A percentile compares a stretch with the other conserved stretches of the same genome.
phyloP scores from a whole-genome alignment of 2,888 invertebrate genomes.

The Barypeithes pellucidus region DNA sequence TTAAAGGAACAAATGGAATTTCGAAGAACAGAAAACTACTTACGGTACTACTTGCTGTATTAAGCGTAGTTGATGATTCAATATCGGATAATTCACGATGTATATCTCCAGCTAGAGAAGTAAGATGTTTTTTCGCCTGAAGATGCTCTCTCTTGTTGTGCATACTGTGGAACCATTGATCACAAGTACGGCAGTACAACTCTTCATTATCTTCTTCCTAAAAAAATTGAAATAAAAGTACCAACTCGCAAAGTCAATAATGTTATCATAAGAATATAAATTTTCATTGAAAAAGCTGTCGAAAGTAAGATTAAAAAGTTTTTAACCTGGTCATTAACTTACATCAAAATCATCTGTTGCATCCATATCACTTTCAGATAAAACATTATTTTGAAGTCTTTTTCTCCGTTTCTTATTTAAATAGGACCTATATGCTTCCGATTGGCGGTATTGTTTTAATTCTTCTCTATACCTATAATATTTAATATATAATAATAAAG shows the following conservation, averaged over 20 bases:
- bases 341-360: constrained; percentile 73
- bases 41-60: constrained; percentile 43
- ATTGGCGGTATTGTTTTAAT: constrained; percentile 73
- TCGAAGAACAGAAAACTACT: no score
- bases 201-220: constrained; percentile 75
- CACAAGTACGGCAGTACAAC: constrained; percentile 75
- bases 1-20: no score
- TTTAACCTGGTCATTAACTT: constrained; percentile 55
- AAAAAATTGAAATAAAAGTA: not conserved
- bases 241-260: no score
- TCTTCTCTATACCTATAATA: constrained; percentile 71
- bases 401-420: constrained; percentile 72
- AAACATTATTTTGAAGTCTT: constrained; percentile 68
- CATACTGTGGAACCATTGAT: constrained; percentile 75
- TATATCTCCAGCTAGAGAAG: constrained; percentile 69
- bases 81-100: constrained; percentile 64
- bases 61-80: constrained; percentile 44
- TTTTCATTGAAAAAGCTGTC: no score
- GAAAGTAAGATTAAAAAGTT: no score
- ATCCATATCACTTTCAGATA: constrained; percentile 72
- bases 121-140: constrained; percentile 74
- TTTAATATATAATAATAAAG: not conserved
- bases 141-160: constrained; percentile 76
- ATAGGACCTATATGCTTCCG: constrained; percentile 73
- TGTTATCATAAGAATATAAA: no score